A percentile compares a stretch with the other conserved stretches of the same genome.
These are phyloP conservation scores for Tragelaphus strepsiceros DNA, from an alignment of 2,113 vertebrate genomes.

Conservation along the genomic window DNA sequence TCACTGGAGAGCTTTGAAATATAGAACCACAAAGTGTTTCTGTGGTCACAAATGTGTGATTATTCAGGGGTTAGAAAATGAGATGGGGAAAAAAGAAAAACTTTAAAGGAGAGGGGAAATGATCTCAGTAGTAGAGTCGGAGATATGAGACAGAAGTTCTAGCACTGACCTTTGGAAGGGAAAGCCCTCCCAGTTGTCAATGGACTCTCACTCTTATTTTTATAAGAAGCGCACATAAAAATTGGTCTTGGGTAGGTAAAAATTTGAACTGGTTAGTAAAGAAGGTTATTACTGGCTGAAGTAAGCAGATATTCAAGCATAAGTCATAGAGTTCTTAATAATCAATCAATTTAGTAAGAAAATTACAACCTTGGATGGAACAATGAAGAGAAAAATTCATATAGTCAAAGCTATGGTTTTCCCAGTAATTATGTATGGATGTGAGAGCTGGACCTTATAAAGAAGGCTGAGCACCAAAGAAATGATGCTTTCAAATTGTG, in stretches of 20 bases:
- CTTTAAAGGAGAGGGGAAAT: neutral
- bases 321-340: neutral
- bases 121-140: neutral
- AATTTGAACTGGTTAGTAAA: neutral
- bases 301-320: neutral
- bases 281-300: neutral
- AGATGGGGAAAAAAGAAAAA: neutral
- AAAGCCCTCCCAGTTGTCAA: neutral
- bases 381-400: neutral
- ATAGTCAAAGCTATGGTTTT: neutral
- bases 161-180: neutral
- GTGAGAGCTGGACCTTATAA: neutral
- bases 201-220: neutral
- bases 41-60: neutral
- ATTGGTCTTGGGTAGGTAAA: neutral
- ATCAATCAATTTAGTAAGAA: neutral
- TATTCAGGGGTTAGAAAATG: neutral
- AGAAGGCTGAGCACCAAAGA: neutral
- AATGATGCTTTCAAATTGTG: neutral
- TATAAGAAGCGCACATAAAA: neutral
- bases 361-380: neutral
- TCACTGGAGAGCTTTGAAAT: neutral
- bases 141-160: neutral
- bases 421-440: neutral
- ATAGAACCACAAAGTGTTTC: neutral